These are phyloP conservation scores for Mesorhabditis belari DNA, from an alignment of 2,888 invertebrate species.

Conservation along the genomic window DNA sequence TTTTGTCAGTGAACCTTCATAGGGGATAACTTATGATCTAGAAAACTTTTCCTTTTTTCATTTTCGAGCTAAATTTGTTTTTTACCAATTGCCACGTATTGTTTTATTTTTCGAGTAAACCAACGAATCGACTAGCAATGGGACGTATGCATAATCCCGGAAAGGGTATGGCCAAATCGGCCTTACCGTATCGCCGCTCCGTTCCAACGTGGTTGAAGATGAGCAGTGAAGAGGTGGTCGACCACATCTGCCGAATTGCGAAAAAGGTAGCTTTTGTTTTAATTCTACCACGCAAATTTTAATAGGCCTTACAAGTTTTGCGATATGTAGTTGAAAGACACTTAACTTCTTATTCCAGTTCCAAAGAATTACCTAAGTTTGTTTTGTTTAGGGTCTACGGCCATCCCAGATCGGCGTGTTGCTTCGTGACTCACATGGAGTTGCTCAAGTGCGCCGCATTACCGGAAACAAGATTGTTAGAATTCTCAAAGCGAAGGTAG, in stretches of 20 bases:
- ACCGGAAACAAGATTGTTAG: slow-evolving; percentile 97
- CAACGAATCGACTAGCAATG: too few species aligned
- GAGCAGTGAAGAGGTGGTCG: slow-evolving; percentile 90
- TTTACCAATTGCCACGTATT: too few species aligned
- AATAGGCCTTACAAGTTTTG: too few species aligned
- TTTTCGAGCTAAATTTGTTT: too few species aligned
- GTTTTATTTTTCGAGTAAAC: too few species aligned
- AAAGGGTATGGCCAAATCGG: slow-evolving; percentile 99
- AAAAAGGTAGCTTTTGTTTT: slow-evolving; percentile 66
- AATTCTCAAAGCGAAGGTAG: slow-evolving; percentile 77
- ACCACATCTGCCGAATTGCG: slow-evolving; percentile 92
- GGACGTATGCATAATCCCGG: slow-evolving; percentile 99
- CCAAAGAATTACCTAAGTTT: too few species aligned
- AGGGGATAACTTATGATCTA: too few species aligned
- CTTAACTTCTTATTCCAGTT: too few species aligned
- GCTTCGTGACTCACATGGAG: slow-evolving; percentile 95
- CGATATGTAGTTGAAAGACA: too few species aligned
- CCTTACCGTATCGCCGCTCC: slow-evolving; percentile 92
- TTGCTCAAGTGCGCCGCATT: slow-evolving; percentile 96
- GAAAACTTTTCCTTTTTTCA: too few species aligned
- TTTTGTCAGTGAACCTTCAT: too few species aligned
- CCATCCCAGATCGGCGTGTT: slow-evolving; percentile 99
- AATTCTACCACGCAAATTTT: too few species aligned
- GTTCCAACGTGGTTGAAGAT: slow-evolving; percentile 98
- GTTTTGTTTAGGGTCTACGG: slow-evolving; percentile 68